These are phyloP conservation scores for Platanista minor DNA, from an alignment of 2,113 vertebrate species.

Conservation along the genomic window DNA sequence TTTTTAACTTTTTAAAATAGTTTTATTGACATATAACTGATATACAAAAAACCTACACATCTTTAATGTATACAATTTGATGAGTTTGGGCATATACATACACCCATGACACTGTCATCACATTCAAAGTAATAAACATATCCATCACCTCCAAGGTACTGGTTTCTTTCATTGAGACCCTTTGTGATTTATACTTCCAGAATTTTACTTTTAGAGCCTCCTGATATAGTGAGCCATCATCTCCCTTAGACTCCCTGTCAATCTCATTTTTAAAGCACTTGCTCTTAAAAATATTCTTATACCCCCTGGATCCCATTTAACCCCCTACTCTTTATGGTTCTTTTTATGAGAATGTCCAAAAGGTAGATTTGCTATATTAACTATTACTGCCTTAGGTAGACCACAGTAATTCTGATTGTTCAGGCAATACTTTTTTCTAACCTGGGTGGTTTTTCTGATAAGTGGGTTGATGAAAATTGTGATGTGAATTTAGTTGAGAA, in stretches of 20 bases:
- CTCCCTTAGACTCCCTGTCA: neutral
- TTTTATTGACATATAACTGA: neutral
- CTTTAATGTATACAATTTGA: neutral
- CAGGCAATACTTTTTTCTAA: neutral
- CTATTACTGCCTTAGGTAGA: neutral
- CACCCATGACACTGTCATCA: neutral
- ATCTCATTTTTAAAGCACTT: neutral
- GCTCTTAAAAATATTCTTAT: constrained; percentile 16
- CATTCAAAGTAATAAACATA: neutral
- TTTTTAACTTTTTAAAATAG: neutral
- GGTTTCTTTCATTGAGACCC: neutral
- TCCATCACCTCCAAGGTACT: neutral
- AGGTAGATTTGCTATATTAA: neutral
- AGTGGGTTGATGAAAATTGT: neutral
- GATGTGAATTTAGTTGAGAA: neutral
- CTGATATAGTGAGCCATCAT: neutral
- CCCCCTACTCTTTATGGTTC: neutral
- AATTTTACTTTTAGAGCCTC: constrained; percentile 22
- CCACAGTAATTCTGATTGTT: neutral
- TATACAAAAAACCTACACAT: neutral
- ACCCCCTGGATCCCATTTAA: neutral
- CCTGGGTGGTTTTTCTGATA: neutral
- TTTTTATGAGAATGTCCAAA: constrained; percentile 24
- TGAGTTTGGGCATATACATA: neutral
- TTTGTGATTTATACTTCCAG: neutral